Conservation (phyloP, 2,888 invertebrate species). For the Drosophila maculinotata region DNA sequence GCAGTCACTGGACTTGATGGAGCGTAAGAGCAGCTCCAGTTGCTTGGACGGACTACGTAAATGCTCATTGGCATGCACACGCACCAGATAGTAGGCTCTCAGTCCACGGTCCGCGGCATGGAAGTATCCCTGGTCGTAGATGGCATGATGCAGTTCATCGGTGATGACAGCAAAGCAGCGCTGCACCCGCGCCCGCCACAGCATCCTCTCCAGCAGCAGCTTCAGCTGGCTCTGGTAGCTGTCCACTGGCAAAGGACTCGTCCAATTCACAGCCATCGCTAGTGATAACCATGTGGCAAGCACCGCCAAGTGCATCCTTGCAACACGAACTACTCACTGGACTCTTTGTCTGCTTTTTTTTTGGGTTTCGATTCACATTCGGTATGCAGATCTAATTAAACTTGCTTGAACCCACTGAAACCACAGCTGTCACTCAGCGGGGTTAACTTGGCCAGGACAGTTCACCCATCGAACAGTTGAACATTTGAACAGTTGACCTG, state of each 20-base stretch:
- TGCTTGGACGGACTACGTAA: constrained; percentile 87
- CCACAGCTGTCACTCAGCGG: constrained; percentile 44
- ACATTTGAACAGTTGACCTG: constrained; percentile 43
- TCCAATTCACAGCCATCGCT: constrained; percentile 9
- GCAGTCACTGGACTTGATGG: constrained; percentile 88
- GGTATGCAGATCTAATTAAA: constrained; percentile 77
- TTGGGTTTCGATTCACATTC: constrained; percentile 41
- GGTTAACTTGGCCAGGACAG: constrained; percentile 3
- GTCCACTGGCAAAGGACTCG: constrained; percentile 7
- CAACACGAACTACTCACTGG: constrained; percentile 14
- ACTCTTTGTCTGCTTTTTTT: not conserved
- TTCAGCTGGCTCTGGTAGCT: constrained; percentile 60
- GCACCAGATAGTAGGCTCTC: constrained; percentile 85
- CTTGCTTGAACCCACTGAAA: constrained; percentile 48
- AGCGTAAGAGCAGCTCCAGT: constrained; percentile 87
- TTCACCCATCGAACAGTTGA: not conserved
- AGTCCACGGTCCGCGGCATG: constrained; percentile 44
- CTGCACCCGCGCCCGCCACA: constrained; percentile 64
- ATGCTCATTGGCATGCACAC: constrained; percentile 88
- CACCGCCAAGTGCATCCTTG: constrained; percentile 24
- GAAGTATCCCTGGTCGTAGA: constrained; percentile 75
- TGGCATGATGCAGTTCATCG: constrained; percentile 70
- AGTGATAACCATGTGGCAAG: constrained; percentile 21
- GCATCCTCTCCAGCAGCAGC: constrained; percentile 60
- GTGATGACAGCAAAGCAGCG: constrained; percentile 83